Evolutionary conservation across 2,797 vertebrate genomes (phyloP).

Genomic region (Mionectes olivaceus): DNA sequence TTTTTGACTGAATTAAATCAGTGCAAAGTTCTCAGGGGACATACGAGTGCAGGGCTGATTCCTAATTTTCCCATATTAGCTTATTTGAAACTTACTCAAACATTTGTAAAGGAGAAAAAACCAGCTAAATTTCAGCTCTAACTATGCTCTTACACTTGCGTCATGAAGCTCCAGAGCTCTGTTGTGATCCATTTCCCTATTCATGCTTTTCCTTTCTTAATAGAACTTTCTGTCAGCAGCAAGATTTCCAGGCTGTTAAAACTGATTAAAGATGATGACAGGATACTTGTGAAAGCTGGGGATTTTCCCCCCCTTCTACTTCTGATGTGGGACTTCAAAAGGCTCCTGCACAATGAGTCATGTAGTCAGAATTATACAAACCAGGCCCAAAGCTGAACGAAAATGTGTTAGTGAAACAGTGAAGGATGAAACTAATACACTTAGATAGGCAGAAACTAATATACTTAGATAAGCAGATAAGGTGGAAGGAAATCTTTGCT

Average conservation of each 20-base stretch:
- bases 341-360: not conserved
- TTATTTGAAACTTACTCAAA: not conserved
- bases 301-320: not conserved
- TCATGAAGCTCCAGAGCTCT: not conserved
- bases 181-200: not conserved
- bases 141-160: not conserved
- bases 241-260: slow-evolving; percentile 24
- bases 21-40: not conserved
- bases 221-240: not conserved
- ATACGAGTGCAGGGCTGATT: not conserved
- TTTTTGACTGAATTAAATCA: slow-evolving; percentile 10
- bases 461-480: not conserved
- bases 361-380: not conserved
- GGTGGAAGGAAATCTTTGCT: not conserved
- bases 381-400: not conserved
- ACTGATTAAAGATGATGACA: not conserved
- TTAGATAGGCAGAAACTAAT: not conserved
- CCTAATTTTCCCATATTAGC: not conserved
- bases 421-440: not conserved
- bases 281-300: not conserved
- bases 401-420: not conserved
- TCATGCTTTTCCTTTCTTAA: not conserved
- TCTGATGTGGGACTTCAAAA: slow-evolving; percentile 26
- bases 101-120: not conserved
- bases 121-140: not conserved